These are phyloP conservation scores for Drosophila repletoides DNA, from an alignment of 1,140 invertebrate species.

Conservation along the genomic window DNA sequence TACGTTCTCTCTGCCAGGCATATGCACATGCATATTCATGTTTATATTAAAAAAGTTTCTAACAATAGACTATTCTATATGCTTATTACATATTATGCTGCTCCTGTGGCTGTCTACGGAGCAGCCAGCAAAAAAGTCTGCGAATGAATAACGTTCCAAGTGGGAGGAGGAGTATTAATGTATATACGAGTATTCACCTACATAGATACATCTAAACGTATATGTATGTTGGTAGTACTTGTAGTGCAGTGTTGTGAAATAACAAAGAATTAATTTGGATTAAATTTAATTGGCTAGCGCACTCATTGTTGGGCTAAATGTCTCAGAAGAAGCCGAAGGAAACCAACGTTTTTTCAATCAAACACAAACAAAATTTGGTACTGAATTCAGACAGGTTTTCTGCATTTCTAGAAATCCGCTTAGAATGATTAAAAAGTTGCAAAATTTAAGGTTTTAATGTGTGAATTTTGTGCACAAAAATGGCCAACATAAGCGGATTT, in stretches of 20 bases:
- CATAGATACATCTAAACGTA: no score
- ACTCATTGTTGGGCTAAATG: slow-evolving; percentile 24
- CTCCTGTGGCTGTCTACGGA: neutral
- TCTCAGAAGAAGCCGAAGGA: slow-evolving; percentile 5
- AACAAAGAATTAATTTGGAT: slow-evolving; percentile 19
- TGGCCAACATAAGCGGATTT: slow-evolving; percentile 72
- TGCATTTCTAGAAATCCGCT: slow-evolving; percentile 58
- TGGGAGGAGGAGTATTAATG: no score
- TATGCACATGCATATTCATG: slow-evolving; percentile 65
- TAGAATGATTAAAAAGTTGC: slow-evolving; percentile 81
- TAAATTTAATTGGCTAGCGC: slow-evolving; percentile 37
- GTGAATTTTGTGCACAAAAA: slow-evolving; percentile 63
- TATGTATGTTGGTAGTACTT: no score
- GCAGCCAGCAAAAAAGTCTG: slow-evolving; percentile 1
- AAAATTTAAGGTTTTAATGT: slow-evolving; percentile 73
- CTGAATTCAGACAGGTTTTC: slow-evolving; percentile 46
- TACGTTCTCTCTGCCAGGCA: no score
- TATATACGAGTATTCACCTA: no score
- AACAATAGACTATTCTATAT: slow-evolving; percentile 68
- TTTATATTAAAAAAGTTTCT: slow-evolving; percentile 79
- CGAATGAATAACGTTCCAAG: neutral
- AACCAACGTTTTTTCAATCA: neutral
- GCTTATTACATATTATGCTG: slow-evolving; percentile 63
- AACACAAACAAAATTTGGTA: neutral
- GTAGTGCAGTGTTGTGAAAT: no score